Base-by-base conservation (phyloP, 2,113 vertebrate species). In the Pollachius pollachius region DNA sequence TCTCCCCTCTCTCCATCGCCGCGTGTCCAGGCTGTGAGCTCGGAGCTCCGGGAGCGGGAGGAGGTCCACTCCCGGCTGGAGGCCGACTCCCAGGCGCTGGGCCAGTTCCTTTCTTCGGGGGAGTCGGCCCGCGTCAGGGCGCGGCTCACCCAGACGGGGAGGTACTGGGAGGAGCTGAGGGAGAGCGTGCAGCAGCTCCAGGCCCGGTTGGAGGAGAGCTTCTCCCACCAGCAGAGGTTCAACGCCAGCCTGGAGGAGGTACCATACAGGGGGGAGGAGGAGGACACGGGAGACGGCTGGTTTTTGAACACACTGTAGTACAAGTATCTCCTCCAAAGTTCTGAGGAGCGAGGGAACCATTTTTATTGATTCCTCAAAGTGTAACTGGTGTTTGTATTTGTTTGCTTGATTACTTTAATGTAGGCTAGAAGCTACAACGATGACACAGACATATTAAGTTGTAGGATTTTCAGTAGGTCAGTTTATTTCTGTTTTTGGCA, bases 131-230 rank as follows among this genome's bases (percentile, higher is more conserved):
- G 86, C 65, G 94, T 98, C 80, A 98, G 96, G 89, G 94, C 95
- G 73, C 95, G 95, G 52, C 74, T 98, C 75, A 95, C 95, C 21
- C 97, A 99, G 69, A 87, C 95, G 5, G 93, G 91, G 79, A 92
- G 95, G 56, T 95, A 96, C 71, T 96, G 95, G 95, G 96, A 97
- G 75, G 96, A 97, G 68, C 92, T 99, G 59, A 90, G 85, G 85
- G 95, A 97, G 77, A 94, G 87, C 0, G 91, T 94, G 1, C 92
- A 92, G 72, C 89, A 92, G 67, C 85, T 96, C 61, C 91, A 95
- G 81, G 91, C 81, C 64, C 92, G 86, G 52, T 87, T 98, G 56
- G 82, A 91, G 77, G 95, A 94, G 19, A 95, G 91, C 64, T 90
- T 89, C 16, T 92, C 89, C 56, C 91, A 95, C 65, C 93, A 94